phyloP scores from a whole-genome alignment of 2,113 vertebrate species.

The Piprites chloris region DNA sequence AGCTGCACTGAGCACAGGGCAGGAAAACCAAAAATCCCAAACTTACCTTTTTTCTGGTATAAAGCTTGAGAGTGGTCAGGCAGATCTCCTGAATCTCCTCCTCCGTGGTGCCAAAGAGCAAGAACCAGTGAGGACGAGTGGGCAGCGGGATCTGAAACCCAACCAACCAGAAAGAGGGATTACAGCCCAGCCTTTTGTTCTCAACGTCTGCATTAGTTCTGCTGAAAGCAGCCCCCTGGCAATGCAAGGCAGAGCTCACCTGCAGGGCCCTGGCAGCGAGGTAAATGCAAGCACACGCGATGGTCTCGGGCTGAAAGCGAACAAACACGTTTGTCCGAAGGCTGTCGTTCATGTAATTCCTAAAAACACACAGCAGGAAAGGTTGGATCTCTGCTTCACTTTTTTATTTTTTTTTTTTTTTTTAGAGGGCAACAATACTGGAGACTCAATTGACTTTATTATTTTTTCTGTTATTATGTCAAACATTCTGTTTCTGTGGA shows the following conservation, averaged over 20 bases:
- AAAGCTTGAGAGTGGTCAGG: slow-evolving; percentile 89
- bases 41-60: slow-evolving; percentile 91
- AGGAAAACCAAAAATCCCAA: neutral
- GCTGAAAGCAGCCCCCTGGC: neutral
- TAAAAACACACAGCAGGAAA: slow-evolving; percentile 50
- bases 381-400: neutral
- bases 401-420: neutral
- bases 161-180: neutral
- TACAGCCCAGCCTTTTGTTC: neutral
- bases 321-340: slow-evolving; percentile 97
- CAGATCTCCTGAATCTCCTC: slow-evolving; percentile 97
- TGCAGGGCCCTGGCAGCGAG: slow-evolving; percentile 95
- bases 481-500: neutral
- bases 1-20: neutral
- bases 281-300: slow-evolving; percentile 98
- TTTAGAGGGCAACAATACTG: slow-evolving; percentile 51
- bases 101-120: slow-evolving; percentile 91
- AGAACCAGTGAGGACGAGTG: slow-evolving; percentile 92
- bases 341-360: slow-evolving; percentile 99
- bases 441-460: slow-evolving; percentile 96
- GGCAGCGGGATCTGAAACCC: slow-evolving; percentile 86
- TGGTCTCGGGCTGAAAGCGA: slow-evolving; percentile 95
- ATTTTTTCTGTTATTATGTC: slow-evolving; percentile 77
- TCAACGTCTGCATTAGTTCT: accelerated
- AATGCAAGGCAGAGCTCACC: slow-evolving; percentile 61